Base-by-base conservation (phyloP, 2,888 invertebrate species). In the Hemaris fuciformis region DNA sequence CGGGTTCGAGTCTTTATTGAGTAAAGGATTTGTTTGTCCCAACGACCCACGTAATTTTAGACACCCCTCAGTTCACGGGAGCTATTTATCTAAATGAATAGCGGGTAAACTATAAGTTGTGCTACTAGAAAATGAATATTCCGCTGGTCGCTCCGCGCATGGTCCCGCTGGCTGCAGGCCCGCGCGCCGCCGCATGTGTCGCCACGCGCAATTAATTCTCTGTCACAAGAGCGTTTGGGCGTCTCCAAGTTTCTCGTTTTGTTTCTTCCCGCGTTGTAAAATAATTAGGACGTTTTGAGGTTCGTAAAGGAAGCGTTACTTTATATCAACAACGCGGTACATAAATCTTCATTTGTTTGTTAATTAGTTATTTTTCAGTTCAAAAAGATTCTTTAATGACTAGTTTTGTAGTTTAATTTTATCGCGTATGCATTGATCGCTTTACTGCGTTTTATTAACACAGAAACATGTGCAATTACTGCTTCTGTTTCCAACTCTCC, bases 251-350 rank as follows among this genome's bases (percentile, higher is more conserved):
- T 88, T 74, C 82, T 91, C 85, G 84, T 89, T 89, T 91, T 90
- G 89, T 85, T 80, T 81, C 81, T 76, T 83, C 82, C 79, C 82
- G 84, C 78, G 84, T 87, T 86, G 89, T 87, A 87, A 88, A 87
- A 91, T 92, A 92, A 92, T 92, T 92, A 92, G 92, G 91, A 91
- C 90, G 89, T 91, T 91, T 89, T 91, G 90, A 91, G 88, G 88
- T 87, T 91, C 89, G 89, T 91, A 90, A 91, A 90, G 91, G 90
- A 90, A 91, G 79, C 86, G 88, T 89, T 89, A 89, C 90, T 91
- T 90, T 91, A 91, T 89, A 91, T 92, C 89, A 91, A 91, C 90
- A 91, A 89, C 84, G 87, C 90, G 89, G 83, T 75, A 89, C 88
- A 90, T 91, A 91, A 91, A 92, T 91, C 89, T 90, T 89, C 85